A percentile compares a stretch with the other conserved stretches of the same genome.
These are phyloP conservation scores for Linhomoeus sp. DNA, from an alignment of 2,888 invertebrate genomes.

Conservation along the genomic window DNA sequence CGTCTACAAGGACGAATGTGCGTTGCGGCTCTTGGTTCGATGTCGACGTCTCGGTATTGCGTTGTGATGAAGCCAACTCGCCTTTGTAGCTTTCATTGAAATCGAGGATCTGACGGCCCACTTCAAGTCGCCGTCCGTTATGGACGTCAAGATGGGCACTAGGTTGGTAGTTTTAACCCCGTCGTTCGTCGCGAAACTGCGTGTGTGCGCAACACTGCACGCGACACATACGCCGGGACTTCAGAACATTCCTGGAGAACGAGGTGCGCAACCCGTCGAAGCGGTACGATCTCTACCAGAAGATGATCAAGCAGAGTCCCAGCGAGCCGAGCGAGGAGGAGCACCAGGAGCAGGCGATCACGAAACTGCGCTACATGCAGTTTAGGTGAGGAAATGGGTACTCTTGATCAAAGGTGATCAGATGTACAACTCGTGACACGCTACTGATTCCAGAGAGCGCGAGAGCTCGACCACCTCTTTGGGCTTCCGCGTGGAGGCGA, in stretches of 20 bases:
- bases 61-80: not conserved
- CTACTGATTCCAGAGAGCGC: conserved; percentile 41
- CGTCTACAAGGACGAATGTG: conserved; percentile 33
- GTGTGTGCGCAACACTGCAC: too few species aligned
- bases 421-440: too few species aligned
- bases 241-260: conserved; percentile 65
- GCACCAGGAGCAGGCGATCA: conserved; percentile 36
- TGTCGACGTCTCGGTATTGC: not conserved
- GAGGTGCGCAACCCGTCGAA: conserved; percentile 73
- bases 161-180: too few species aligned
- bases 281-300: conserved; percentile 69
- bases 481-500: conserved; percentile 86
- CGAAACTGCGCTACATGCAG: conserved; percentile 57
- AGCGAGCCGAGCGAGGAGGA: conserved; percentile 65
- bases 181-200: too few species aligned
- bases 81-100: conserved; percentile 53
- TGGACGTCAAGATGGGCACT: conserved; percentile 85
- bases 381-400: conserved; percentile 39
- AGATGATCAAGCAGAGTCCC: conserved; percentile 80
- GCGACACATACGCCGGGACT: conserved; percentile 5
- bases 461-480: conserved; percentile 75
- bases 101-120: conserved; percentile 76
- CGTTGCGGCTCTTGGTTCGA: conserved; percentile 1
- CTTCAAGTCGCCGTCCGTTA: conserved; percentile 74
- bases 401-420: too few species aligned